Conservation (phyloP, 1,140 invertebrate species). For the Propsilocerus akamusi region DNA sequence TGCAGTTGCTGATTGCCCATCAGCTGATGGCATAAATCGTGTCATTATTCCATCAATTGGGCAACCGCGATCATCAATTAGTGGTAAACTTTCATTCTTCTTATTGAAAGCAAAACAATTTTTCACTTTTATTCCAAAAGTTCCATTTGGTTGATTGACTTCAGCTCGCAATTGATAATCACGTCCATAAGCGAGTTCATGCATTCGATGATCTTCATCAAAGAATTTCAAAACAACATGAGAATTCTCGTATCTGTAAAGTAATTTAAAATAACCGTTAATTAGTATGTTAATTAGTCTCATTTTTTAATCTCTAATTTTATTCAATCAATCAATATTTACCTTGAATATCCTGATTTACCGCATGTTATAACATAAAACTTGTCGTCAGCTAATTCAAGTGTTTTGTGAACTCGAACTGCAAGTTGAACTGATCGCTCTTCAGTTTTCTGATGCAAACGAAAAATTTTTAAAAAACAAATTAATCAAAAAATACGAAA, state of each 20-base stretch:
- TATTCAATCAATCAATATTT: constrained; percentile 8
- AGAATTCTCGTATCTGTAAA: constrained; percentile 21
- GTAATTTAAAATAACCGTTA: not conserved
- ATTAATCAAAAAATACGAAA: constrained; percentile 6
- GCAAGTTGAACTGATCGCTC: constrained; percentile 71
- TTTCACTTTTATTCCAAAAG: constrained; percentile 53
- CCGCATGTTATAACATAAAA: constrained; percentile 86
- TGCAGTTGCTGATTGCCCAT: constrained; percentile 20
- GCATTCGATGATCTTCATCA: constrained; percentile 21
- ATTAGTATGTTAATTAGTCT: constrained; percentile 25
- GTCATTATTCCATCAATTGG: constrained; percentile 18
- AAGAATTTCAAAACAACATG: constrained; percentile 23
- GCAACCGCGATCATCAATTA: constrained; percentile 60
- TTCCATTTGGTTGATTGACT: constrained; percentile 24
- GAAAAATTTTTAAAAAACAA: not conserved
- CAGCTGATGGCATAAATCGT: constrained; percentile 18
- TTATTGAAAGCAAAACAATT: constrained; percentile 77
- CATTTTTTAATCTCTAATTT: constrained; percentile 30
- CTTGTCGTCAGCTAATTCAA: constrained; percentile 82
- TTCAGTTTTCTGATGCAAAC: constrained; percentile 42
- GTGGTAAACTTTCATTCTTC: constrained; percentile 50
- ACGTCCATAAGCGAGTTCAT: constrained; percentile 22
- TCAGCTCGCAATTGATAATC: constrained; percentile 21
- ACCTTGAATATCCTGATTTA: constrained; percentile 52
- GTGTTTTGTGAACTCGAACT: constrained; percentile 75